A percentile compares a stretch with the other conserved stretches of the same genome.
Evolutionary conservation across 1,140 invertebrate genomes (phyloP).

Genomic region (Neuroterus valhalla): DNA sequence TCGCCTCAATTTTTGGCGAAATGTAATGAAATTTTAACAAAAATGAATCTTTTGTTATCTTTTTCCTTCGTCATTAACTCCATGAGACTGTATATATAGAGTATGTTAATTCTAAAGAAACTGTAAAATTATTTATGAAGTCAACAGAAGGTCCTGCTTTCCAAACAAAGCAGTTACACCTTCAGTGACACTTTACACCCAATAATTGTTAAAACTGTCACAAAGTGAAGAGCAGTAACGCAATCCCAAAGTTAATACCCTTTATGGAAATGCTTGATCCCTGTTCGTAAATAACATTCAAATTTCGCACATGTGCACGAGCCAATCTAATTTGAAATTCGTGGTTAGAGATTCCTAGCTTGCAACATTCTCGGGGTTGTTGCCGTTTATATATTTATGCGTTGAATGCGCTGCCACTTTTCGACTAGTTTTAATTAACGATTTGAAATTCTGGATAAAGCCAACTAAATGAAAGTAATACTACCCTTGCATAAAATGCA

Average conservation of each 20-base stretch:
- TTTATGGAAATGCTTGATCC: conserved; percentile 16
- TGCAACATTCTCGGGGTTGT: conserved; percentile 1
- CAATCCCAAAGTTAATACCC: conserved; percentile 16
- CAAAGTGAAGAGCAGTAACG: conserved; percentile 7
- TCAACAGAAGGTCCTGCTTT: neutral
- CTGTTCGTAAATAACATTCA: conserved; percentile 27
- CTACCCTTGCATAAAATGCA: too few relatives aligned
- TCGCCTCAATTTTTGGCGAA: too few relatives aligned
- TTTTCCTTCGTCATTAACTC: too few relatives aligned
- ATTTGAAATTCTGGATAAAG: neutral
- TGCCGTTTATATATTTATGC: neutral
- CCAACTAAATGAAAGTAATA: too few relatives aligned
- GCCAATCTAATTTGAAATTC: conserved; percentile 30
- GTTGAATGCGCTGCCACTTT: neutral
- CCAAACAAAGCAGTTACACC: neutral
- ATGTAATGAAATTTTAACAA: too few relatives aligned
- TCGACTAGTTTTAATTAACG: neutral
- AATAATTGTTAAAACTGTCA: conserved; percentile 4
- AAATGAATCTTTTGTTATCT: too few relatives aligned
- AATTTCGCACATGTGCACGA: conserved; percentile 14
- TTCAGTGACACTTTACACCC: neutral
- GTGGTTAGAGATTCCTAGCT: conserved; percentile 14
- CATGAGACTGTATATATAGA: too few relatives aligned
- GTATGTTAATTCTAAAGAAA: too few relatives aligned
- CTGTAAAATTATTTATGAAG: too few relatives aligned